These are phyloP conservation scores for Lampropteryx suffumata DNA, from an alignment of 2,888 invertebrate species.

Conservation along the genomic window DNA sequence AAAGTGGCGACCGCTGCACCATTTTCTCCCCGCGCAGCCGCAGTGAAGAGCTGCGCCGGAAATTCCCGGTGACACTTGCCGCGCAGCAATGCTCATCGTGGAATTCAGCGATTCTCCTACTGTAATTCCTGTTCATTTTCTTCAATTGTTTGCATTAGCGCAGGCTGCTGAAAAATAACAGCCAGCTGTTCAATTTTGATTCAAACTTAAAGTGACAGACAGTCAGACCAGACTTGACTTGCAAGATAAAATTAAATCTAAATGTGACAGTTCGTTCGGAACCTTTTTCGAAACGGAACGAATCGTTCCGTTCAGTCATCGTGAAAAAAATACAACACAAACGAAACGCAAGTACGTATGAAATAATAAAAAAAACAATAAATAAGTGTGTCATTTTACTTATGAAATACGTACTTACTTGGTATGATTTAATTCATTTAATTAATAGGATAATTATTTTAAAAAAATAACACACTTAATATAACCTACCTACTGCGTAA, in stretches of 20 bases:
- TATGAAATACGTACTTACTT: background rate
- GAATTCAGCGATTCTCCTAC: constrained; percentile 68
- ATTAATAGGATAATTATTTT: no score
- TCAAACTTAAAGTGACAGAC: constrained; percentile 1
- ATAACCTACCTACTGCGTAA: no score
- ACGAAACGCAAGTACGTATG: no score
- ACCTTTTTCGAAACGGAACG: no score
- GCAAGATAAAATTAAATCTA: no score
- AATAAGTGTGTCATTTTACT: no score
- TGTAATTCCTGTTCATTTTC: constrained; percentile 75
- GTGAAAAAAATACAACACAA: no score
- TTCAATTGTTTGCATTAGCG: constrained; percentile 68
- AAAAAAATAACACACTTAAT: no score
- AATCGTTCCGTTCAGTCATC: no score
- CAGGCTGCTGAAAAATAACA: constrained; percentile 60
- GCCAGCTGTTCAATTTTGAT: constrained; percentile 60
- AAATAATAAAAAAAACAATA: no score
- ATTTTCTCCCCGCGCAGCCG: constrained; percentile 86
- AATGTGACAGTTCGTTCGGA: background rate
- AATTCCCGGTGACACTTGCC: constrained; percentile 78
- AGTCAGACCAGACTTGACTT: background rate
- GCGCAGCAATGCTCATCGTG: constrained; percentile 79
- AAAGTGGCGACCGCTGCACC: constrained; percentile 79
- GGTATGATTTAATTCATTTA: no score
- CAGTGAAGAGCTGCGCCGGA: constrained; percentile 86